phyloP scores from a whole-genome alignment of 1,140 invertebrate species.

The Calephelis virginiensis region DNA sequence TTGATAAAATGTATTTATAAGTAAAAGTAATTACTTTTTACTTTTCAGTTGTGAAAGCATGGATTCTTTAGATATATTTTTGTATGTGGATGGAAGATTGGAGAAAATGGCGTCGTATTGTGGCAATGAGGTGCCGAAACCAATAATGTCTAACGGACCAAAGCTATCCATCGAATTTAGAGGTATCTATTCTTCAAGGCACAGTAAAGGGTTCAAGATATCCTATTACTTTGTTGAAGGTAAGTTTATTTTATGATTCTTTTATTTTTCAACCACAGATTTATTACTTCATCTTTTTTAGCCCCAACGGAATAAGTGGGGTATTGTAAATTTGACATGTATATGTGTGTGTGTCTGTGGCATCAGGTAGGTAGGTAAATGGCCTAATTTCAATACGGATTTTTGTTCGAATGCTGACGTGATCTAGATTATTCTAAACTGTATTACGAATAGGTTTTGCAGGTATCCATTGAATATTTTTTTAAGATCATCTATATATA shows the following conservation, averaged over 20 bases:
- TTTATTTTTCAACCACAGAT: neutral
- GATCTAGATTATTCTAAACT: no score
- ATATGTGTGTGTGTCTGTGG: no score
- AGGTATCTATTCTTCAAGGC: conserved; percentile 83
- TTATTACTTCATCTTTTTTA: conserved; percentile 15
- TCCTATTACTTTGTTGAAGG: conserved; percentile 93
- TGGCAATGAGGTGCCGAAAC: conserved; percentile 86
- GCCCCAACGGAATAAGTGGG: no score
- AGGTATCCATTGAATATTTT: no score
- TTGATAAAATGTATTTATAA: no score
- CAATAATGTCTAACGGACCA: conserved; percentile 94
- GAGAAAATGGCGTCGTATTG: conserved; percentile 92
- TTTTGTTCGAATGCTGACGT: no score
- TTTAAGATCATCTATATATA: no score
- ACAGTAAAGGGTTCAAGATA: conserved; percentile 90
- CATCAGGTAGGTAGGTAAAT: no score
- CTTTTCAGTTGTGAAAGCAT: conserved; percentile 87
- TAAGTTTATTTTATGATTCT: conserved; percentile 75
- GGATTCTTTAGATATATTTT: conserved; percentile 87
- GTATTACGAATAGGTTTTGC: no score
- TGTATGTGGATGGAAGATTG: conserved; percentile 87
- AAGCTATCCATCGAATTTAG: conserved; percentile 89
- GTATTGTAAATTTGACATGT: no score
- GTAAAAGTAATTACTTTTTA: conserved; percentile 21
- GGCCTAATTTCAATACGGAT: no score